phyloP scores from a whole-genome alignment of 2,797 vertebrate species.

The Gallinago stenura region DNA sequence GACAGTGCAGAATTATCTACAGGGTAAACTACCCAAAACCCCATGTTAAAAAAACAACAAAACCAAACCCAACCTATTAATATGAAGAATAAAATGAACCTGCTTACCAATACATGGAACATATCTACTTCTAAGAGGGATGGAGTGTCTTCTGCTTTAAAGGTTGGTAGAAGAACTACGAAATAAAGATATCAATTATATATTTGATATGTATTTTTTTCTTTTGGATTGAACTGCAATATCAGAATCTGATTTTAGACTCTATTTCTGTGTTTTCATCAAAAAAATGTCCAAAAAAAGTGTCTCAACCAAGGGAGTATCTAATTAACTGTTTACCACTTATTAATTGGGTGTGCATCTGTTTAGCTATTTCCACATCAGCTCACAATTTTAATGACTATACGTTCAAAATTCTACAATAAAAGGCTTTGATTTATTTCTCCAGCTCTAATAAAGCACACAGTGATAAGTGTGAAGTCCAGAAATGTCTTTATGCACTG shows the following conservation, averaged over 20 bases:
- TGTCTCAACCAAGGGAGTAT: background rate
- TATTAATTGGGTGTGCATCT: background rate
- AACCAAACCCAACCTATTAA: background rate
- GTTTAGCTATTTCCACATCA: background rate
- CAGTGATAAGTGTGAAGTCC: background rate
- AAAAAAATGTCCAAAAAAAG: background rate
- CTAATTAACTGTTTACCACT: background rate
- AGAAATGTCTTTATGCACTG: background rate
- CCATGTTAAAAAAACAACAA: background rate
- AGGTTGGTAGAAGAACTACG: slow-evolving; percentile 87
- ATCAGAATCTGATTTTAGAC: background rate
- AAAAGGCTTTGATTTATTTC: background rate
- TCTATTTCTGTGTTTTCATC: background rate
- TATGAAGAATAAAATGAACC: background rate
- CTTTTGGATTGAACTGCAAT: background rate
- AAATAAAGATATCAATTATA: background rate
- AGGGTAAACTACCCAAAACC: background rate
- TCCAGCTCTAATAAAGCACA: background rate
- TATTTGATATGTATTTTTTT: background rate
- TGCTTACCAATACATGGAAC: slow-evolving; percentile 93
- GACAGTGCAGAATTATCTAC: background rate
- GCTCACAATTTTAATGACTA: background rate
- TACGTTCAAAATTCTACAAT: background rate
- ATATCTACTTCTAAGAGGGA: slow-evolving; percentile 92
- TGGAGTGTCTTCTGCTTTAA: slow-evolving; percentile 86